Evolutionary conservation across 2,113 vertebrate species (phyloP), one percentile per base, ranked within the genome.

Genomic region (Alectura lathami): DNA sequence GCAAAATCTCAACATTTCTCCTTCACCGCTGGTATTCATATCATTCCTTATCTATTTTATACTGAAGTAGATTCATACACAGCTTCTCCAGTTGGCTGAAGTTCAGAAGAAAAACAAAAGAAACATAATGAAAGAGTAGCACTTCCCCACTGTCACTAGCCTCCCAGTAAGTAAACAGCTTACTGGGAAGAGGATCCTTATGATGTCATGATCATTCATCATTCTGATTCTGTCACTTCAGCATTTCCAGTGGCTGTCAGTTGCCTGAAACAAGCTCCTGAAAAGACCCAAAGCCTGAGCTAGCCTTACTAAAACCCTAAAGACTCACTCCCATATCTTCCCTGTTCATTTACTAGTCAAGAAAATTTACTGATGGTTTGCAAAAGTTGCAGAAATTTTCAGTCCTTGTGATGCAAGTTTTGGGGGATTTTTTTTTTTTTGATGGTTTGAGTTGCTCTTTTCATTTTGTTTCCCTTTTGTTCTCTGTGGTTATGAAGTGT

Each of bases 221-320:
- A 82, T 86, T 92, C 70, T 81, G 36, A 36, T 89, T 83, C 79
- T 94, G 80, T 89, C n/a, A 5, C 1, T 2, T 86, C 93, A 97
- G 74, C 91, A 82, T 96, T 93, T 86, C 80, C 89, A 76, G 10
- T 80, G 80, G 63, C 82, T 85, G 51, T 42, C 84, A 56, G 45
- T 62, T 73, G 50, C 54, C 76, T 85, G 79, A 96, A 93, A 78
- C 12, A 83, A 91, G 50, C 29, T 91, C 22, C 36, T 79, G 50
- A 40, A 40, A 63, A 40, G 60, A 66, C 87, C 78, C 83, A 66
- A 93, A 89, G 51, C 36, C 60, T 88, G 73, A 94, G 85, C 70
- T 86, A 85, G 43, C 64, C 54, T 40, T 89, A 79, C 13, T 60
- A 60, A 88, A 88, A 42, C 76, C 57, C n/a, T 68, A 36, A 63